These are phyloP conservation scores for Cinclus cinclus DNA, from an alignment of 2,113 vertebrate species.

Conservation along the genomic window DNA sequence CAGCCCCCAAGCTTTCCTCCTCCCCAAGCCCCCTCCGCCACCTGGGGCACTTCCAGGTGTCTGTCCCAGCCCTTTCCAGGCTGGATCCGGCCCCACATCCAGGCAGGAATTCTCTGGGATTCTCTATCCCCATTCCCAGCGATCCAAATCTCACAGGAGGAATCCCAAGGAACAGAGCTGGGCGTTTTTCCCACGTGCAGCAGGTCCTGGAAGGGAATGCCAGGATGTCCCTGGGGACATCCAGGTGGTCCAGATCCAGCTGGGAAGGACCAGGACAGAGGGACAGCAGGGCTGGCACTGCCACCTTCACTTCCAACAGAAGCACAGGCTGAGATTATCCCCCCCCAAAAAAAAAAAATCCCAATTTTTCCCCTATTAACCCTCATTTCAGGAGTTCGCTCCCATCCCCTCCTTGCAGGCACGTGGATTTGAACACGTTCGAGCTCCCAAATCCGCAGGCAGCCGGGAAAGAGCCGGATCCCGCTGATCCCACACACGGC, in stretches of 20 bases:
- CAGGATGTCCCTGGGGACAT: neutral
- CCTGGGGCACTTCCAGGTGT: neutral
- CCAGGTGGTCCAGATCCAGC: neutral
- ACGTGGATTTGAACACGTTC: rapidly evolving
- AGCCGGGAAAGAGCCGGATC: neutral
- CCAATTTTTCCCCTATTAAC: neutral
- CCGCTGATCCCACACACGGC: neutral
- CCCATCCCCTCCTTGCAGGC: neutral
- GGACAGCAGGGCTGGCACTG: neutral
- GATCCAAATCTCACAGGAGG: neutral
- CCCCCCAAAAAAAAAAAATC: neutral
- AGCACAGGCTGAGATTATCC: neutral
- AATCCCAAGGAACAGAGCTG: neutral
- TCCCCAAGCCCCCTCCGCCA: neutral
- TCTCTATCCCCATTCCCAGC: neutral
- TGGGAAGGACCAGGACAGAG: neutral
- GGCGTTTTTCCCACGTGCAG: rapidly evolving
- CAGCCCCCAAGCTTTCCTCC: neutral
- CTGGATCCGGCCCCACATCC: no score
- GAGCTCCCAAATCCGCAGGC: neutral
- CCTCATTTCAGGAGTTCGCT: neutral
- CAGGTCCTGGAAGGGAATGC: neutral
- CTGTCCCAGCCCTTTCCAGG: neutral
- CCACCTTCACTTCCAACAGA: neutral
- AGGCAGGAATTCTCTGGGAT: neutral